These are phyloP conservation scores for Acanthacorydalis orientalis DNA, from an alignment of 2,888 invertebrate genomes.

Conservation along the genomic window DNA sequence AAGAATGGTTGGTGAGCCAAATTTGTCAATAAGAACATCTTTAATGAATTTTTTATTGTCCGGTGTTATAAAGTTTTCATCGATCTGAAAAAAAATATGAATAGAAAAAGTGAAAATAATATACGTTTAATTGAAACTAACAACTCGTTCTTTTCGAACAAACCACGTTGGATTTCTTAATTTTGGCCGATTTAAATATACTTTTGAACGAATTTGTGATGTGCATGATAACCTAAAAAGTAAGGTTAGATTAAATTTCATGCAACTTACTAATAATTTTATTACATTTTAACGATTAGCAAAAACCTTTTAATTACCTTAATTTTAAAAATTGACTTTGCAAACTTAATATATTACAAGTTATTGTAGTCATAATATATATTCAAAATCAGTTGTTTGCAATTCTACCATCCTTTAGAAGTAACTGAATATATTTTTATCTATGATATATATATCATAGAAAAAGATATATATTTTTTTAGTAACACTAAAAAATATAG, in stretches of 20 bases:
- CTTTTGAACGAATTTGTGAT: slow-evolving; percentile 24
- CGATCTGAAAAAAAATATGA: slow-evolving; percentile 28
- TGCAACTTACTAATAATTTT: not conserved
- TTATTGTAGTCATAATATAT: slow-evolving; percentile 1
- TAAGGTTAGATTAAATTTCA: slow-evolving; percentile 2
- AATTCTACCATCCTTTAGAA: not conserved
- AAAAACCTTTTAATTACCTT: not conserved
- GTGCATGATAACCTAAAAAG: slow-evolving; percentile 13
- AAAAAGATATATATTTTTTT: too few species aligned
- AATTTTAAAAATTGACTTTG: slow-evolving; percentile 1
- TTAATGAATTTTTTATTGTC: slow-evolving; percentile 69
- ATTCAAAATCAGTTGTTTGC: not conserved
- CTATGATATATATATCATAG: too few species aligned
- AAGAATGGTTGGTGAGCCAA: slow-evolving; percentile 30
- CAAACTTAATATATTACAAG: slow-evolving; percentile 1
- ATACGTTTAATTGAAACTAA: slow-evolving; percentile 23
- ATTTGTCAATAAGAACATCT: slow-evolving; percentile 54
- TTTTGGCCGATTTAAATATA: slow-evolving; percentile 30
- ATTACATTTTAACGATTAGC: not conserved
- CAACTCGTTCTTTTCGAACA: slow-evolving; percentile 44
- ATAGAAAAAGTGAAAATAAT: not conserved
- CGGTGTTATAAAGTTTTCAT: slow-evolving; percentile 50
- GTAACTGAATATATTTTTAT: too few species aligned
- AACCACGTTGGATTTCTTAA: slow-evolving; percentile 60
- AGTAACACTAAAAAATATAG: too few species aligned